These are phyloP conservation scores for Peromyscus nudipes DNA, from an alignment of 2,797 vertebrate species.

Conservation along the genomic window DNA sequence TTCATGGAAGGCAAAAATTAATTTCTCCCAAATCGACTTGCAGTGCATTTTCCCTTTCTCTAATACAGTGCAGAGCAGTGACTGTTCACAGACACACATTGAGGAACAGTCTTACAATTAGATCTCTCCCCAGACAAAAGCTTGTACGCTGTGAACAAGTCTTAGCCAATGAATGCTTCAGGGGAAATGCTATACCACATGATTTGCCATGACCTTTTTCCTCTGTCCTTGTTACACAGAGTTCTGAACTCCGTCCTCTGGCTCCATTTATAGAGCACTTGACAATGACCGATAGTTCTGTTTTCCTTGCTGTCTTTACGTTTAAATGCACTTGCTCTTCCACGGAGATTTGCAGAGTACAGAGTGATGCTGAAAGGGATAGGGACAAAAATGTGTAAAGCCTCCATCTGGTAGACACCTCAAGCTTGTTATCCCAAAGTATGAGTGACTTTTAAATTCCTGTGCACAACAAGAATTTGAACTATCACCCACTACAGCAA, in stretches of 20 bases:
- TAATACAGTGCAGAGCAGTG: constrained; percentile 12
- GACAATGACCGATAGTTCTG: constrained; percentile 83
- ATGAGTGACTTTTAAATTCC: constrained; percentile 13
- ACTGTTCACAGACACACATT: constrained; percentile 66
- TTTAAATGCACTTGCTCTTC: constrained; percentile 60
- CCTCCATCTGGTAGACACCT: not conserved
- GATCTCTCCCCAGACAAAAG: constrained; percentile 80
- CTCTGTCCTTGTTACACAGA: constrained; percentile 79
- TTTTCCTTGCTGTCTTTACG: constrained; percentile 77
- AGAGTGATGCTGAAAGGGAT: not conserved
- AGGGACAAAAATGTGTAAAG: constrained; percentile 4
- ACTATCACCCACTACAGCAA: not conserved
- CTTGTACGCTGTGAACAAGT: constrained; percentile 77
- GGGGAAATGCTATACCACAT: constrained; percentile 83
- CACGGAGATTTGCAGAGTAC: not conserved
- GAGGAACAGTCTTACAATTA: constrained; percentile 52
- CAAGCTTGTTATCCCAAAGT: not conserved
- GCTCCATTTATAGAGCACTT: constrained; percentile 74
- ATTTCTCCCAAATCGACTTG: constrained; percentile 9
- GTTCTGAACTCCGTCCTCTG: constrained; percentile 79
- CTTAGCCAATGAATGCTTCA: constrained; percentile 80
- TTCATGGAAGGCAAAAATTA: constrained; percentile 71
- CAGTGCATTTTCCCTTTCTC: not conserved
- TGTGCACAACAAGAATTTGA: not conserved
- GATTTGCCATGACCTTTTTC: constrained; percentile 83